phyloP scores from a whole-genome alignment of 2,888 invertebrate species.

The Agriopis aurantiaria region DNA sequence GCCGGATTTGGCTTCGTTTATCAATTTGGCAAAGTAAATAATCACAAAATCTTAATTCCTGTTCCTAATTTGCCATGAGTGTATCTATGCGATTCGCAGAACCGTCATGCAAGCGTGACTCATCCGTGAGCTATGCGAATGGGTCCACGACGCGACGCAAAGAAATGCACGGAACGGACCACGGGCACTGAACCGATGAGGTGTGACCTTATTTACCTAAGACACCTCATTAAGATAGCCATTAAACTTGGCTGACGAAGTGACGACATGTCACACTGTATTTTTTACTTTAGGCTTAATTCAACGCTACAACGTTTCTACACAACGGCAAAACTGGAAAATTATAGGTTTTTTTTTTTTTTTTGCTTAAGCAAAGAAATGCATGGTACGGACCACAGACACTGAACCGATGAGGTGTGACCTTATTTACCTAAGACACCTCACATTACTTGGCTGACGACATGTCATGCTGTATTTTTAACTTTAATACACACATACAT shows the following conservation, averaged over 20 bases:
- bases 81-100: slow-evolving; percentile 42
- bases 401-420: slow-evolving; percentile 58
- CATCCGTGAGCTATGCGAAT: slow-evolving; percentile 58
- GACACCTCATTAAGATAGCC: slow-evolving; percentile 52
- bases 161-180: slow-evolving; percentile 45
- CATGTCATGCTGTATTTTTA: slow-evolving; percentile 20
- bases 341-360: no score
- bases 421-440: slow-evolving; percentile 56
- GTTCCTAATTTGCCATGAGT: slow-evolving; percentile 37
- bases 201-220: slow-evolving; percentile 59
- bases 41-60: slow-evolving; percentile 14
- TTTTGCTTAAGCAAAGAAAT: slow-evolving; percentile 47
- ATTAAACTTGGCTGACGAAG: slow-evolving; percentile 37
- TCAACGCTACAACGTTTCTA: no score
- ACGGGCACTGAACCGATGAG: slow-evolving; percentile 60
- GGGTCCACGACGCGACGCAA: slow-evolving; percentile 38
- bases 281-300: no score
- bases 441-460: slow-evolving; percentile 41
- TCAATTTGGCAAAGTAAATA: not conserved
- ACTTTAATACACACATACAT: no score
- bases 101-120: slow-evolving; percentile 54
- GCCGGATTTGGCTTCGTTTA: slow-evolving; percentile 4
- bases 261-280: slow-evolving; percentile 32
- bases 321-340: no score
- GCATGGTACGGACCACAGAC: slow-evolving; percentile 53